Conservation (phyloP, 2,797 vertebrate genomes). For the Chaunax sp. region DNA sequence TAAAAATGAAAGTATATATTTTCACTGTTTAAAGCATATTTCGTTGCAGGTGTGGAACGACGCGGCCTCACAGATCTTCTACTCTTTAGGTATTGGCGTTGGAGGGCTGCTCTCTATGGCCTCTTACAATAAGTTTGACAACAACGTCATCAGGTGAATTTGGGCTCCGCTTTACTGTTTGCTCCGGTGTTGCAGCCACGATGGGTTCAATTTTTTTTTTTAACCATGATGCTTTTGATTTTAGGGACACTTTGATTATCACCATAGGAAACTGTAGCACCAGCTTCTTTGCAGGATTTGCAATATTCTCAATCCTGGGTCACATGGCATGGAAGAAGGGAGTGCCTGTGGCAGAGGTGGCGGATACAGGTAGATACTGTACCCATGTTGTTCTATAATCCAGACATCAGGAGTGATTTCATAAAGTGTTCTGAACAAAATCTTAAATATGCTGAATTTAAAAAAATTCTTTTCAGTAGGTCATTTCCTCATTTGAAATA, state of each 20-base stretch:
- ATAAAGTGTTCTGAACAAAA: not conserved
- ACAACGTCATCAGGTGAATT: constrained; percentile 87
- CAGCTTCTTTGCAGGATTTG: constrained; percentile 89
- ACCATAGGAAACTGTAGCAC: constrained; percentile 86
- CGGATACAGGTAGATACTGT: constrained; percentile 81
- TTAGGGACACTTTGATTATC: constrained; percentile 87
- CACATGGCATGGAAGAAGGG: constrained; percentile 89
- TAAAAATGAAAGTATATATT: not conserved
- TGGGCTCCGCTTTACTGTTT: not conserved
- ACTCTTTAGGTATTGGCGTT: constrained; percentile 88
- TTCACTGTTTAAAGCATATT: not conserved
- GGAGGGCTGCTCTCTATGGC: constrained; percentile 89
- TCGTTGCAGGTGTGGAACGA: constrained; percentile 88
- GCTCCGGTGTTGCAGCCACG: not conserved
- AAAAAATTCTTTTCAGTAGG: too few relatives aligned
- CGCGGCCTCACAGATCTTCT: constrained; percentile 89
- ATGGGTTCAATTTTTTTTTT: constrained; percentile 3
- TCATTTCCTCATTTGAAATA: too few relatives aligned
- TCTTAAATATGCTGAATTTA: not conserved
- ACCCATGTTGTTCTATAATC: constrained; percentile 4
- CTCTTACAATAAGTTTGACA: constrained; percentile 90
- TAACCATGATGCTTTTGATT: constrained; percentile 21
- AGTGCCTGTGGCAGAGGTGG: constrained; percentile 84
- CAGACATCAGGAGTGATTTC: not conserved
- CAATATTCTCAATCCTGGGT: constrained; percentile 88